phyloP scores from a whole-genome alignment of 2,113 vertebrate genomes.

The Misgurnus anguillicaudatus region DNA sequence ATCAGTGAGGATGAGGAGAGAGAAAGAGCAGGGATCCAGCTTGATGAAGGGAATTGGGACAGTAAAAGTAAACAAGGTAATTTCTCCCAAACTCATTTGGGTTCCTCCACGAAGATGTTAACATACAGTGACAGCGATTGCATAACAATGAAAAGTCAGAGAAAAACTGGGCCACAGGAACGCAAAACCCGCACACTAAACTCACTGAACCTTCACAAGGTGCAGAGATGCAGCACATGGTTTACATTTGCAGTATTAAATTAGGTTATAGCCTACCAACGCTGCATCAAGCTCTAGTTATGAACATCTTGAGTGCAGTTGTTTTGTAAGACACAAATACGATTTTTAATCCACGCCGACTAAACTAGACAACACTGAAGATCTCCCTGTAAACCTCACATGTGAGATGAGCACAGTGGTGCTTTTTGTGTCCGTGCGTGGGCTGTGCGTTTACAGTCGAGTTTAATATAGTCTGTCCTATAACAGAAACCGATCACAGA shows the following conservation, averaged over 20 bases:
- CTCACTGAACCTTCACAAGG: constrained; percentile 4
- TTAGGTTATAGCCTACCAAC: background rate
- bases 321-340: background rate
- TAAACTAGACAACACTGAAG: background rate
- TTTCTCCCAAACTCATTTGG: constrained; percentile 3
- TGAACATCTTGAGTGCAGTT: background rate
- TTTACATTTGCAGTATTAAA: background rate
- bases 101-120: constrained; percentile 30
- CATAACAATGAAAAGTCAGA: constrained; percentile 8
- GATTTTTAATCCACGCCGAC: background rate
- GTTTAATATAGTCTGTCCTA: no score
- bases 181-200: constrained; percentile 11
- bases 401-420: no score
- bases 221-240: background rate
- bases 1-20: background rate
- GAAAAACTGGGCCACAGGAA: constrained; percentile 15
- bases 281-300: background rate
- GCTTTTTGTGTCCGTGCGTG: no score
- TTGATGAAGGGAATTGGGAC: background rate
- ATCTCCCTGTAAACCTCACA: no score
- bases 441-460: no score
- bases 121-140: constrained; percentile 47
- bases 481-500: no score
- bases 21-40: background rate
- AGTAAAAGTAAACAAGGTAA: background rate